Conservation (phyloP, 2,797 vertebrate genomes). For the Oceanodroma leucorhoa region DNA sequence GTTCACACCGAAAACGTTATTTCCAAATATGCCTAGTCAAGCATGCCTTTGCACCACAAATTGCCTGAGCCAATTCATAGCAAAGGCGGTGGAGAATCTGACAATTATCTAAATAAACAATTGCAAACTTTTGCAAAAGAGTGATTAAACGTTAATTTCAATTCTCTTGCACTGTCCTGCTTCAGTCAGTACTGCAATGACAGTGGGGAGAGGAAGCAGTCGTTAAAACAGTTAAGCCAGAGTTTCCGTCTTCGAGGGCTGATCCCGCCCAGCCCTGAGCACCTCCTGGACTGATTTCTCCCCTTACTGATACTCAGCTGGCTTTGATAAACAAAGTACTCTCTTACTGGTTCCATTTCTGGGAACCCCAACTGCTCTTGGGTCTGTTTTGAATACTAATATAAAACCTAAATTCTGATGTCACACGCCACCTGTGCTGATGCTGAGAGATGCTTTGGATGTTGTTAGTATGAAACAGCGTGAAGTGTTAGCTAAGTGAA, state of each 20-base stretch:
- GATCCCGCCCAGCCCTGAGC: background rate
- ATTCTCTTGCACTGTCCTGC: background rate
- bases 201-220: background rate
- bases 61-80: background rate
- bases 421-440: background rate
- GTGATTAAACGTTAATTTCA: background rate
- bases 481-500: background rate
- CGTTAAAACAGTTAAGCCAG: background rate
- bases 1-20: background rate
- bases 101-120: background rate
- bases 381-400: background rate
- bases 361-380: background rate
- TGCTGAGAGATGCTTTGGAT: background rate
- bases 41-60: background rate
- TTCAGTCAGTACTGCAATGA: background rate
- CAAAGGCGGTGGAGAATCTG: background rate
- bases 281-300: background rate
- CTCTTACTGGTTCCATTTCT: background rate
- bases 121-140: background rate
- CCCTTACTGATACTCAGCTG: background rate
- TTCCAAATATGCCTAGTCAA: background rate
- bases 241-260: background rate
- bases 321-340: background rate
- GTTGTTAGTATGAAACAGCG: background rate
- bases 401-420: background rate